phyloP scores from a whole-genome alignment of 1,140 invertebrate species.

The Calephelis nemesis region DNA sequence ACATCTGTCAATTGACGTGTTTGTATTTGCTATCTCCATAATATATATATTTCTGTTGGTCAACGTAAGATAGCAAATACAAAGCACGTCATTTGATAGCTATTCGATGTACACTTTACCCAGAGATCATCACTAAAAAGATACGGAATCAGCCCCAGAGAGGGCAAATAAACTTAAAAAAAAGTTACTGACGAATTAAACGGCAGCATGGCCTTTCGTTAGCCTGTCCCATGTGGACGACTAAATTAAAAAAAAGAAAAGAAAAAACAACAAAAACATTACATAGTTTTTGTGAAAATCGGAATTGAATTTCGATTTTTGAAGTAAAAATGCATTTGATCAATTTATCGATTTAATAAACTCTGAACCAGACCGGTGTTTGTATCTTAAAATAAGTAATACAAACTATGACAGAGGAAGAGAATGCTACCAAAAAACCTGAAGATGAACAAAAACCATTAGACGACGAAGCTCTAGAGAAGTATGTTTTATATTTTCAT shows the following conservation, averaged over 20 bases:
- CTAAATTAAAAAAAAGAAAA: neutral
- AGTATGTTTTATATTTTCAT: slow-evolving; percentile 44
- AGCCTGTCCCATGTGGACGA: no score
- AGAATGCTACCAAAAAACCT: slow-evolving; percentile 64
- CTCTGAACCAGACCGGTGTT: slow-evolving; percentile 14
- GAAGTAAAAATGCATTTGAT: slow-evolving; percentile 19
- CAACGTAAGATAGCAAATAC: no score
- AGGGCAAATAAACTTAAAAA: no score
- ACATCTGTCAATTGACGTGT: no score
- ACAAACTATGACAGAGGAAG: slow-evolving; percentile 74
- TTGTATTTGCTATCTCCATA: no score
- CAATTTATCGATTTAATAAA: slow-evolving; percentile 18
- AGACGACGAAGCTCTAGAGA: slow-evolving; percentile 73
- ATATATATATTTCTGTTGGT: no score
- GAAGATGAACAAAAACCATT: slow-evolving; percentile 51
- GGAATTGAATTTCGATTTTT: slow-evolving; percentile 7
- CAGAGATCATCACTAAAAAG: no score
- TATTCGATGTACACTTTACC: no score
- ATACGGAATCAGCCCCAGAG: no score
- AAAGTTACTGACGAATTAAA: no score
- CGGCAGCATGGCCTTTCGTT: no score
- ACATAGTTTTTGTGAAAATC: neutral
- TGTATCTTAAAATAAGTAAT: slow-evolving; percentile 21
- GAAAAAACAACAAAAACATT: slow-evolving; percentile 5
- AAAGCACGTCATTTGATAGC: no score